These are phyloP conservation scores for Phlogophora meticulosa DNA, from an alignment of 2,888 invertebrate genomes.

Conservation along the genomic window DNA sequence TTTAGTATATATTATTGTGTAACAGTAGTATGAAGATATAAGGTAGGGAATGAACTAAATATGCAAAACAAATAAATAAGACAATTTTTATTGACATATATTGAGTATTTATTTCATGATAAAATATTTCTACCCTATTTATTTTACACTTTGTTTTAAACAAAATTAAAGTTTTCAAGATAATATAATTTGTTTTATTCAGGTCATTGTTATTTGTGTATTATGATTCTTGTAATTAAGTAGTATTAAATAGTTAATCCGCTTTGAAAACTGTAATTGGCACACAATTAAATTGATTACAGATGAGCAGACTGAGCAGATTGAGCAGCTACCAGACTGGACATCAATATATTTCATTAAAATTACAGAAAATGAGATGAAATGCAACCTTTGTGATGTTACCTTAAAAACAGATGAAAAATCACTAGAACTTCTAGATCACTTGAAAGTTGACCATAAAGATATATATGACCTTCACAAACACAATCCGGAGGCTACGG, in stretches of 20 bases:
- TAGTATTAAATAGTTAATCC: not conserved
- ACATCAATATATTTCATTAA: constrained; percentile 81
- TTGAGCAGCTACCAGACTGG: constrained; percentile 79
- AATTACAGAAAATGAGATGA: constrained; percentile 67
- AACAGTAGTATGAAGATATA: not conserved
- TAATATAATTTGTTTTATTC: constrained; percentile 32
- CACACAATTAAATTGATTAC: constrained; percentile 43
- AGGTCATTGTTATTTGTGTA: not conserved
- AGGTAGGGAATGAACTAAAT: constrained; percentile 6
- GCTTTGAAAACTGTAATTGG: not conserved
- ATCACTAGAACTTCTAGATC: constrained; percentile 74
- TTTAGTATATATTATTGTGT: not conserved
- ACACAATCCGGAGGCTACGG: constrained; percentile 79
- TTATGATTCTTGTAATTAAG: not conserved
- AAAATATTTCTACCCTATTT: not conserved
- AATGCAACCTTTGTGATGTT: constrained; percentile 83
- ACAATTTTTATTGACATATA: not conserved
- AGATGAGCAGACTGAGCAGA: constrained; percentile 41
- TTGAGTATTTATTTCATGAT: constrained; percentile 24
- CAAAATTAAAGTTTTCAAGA: constrained; percentile 20
- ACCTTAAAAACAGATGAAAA: constrained; percentile 72
- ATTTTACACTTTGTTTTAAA: not conserved
- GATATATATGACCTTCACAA: constrained; percentile 85
- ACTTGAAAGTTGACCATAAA: constrained; percentile 77
- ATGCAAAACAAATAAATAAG: constrained; percentile 28